phyloP scores from a whole-genome alignment of 2,113 vertebrate genomes.

The Clinocottus analis region DNA sequence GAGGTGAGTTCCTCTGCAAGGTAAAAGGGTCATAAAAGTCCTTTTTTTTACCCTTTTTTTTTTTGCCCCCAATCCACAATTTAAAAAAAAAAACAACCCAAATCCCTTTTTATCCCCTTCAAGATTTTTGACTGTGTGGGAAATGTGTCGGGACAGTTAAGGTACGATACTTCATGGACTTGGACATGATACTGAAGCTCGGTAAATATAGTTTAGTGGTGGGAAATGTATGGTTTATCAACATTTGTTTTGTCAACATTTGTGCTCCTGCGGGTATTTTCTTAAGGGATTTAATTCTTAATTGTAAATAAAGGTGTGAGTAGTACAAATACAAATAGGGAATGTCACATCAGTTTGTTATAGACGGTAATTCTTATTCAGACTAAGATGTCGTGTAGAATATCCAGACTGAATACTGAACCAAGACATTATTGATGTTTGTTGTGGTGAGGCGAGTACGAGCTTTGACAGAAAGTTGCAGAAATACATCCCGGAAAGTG shows the following conservation, averaged over 20 bases:
- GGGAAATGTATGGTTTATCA: background rate
- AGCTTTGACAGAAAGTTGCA: slow-evolving; percentile 20
- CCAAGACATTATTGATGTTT: background rate
- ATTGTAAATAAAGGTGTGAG: background rate
- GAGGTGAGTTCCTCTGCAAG: slow-evolving; percentile 53
- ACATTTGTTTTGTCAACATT: slow-evolving; percentile 1
- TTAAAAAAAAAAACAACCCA: background rate
- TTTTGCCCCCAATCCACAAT: background rate
- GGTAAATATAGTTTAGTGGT: background rate
- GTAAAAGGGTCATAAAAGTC: slow-evolving; percentile 57
- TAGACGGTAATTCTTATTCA: background rate
- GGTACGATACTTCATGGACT: background rate
- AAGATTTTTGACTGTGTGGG: background rate
- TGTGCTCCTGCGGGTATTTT: background rate
- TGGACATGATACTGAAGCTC: background rate
- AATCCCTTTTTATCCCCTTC: background rate
- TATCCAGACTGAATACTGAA: background rate
- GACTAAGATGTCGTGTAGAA: background rate
- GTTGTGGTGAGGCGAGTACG: background rate
- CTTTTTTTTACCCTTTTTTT: slow-evolving; percentile 1
- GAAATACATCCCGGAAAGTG: slow-evolving; percentile 6
- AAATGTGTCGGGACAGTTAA: background rate
- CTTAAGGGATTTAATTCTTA: background rate
- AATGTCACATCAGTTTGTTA: background rate
- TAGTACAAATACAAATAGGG: background rate